A percentile compares a stretch with the other conserved stretches of the same genome.
phyloP scores from a whole-genome alignment of 1,140 invertebrate species.

The Lepeophtheirus salmonis region DNA sequence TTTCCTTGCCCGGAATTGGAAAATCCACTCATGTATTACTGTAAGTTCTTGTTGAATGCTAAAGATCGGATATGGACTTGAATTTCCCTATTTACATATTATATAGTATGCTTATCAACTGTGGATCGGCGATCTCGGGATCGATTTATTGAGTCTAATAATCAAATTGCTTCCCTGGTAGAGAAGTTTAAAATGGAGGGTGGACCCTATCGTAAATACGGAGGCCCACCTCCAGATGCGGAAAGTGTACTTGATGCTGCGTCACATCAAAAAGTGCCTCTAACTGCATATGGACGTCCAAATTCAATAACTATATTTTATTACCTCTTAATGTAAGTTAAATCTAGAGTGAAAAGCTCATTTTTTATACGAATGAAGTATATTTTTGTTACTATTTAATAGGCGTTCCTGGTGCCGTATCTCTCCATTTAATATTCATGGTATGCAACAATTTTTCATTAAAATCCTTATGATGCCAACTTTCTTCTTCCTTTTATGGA shows the following conservation, averaged over 20 bases:
- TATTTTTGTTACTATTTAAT: conserved; percentile 23
- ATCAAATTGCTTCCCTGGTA: conserved; percentile 71
- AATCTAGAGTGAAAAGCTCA: no score
- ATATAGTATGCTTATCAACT: conserved; percentile 60
- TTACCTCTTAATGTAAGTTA: background rate
- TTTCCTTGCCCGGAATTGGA: conserved; percentile 80
- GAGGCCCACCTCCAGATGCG: conserved; percentile 23
- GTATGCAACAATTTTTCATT: conserved; percentile 48
- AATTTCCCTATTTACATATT: background rate
- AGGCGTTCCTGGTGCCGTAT: conserved; percentile 24
- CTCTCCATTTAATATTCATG: conserved; percentile 44
- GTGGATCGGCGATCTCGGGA: conserved; percentile 70
- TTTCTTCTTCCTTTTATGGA: conserved; percentile 52
- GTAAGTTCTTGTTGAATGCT: conserved; percentile 37
- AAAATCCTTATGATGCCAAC: conserved; percentile 49
- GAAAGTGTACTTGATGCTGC: conserved; percentile 19
- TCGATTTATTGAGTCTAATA: conserved; percentile 71
- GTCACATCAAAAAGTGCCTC: conserved; percentile 37
- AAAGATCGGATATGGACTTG: background rate
- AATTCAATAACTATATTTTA: conserved; percentile 33
- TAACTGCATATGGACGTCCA: conserved; percentile 47
- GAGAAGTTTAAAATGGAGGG: conserved; percentile 75
- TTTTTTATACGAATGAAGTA: conserved; percentile 8
- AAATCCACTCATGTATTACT: conserved; percentile 80
- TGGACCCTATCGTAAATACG: conserved; percentile 41